Conservation (phyloP, 2,888 invertebrate species). For the Leuctra nigra region DNA sequence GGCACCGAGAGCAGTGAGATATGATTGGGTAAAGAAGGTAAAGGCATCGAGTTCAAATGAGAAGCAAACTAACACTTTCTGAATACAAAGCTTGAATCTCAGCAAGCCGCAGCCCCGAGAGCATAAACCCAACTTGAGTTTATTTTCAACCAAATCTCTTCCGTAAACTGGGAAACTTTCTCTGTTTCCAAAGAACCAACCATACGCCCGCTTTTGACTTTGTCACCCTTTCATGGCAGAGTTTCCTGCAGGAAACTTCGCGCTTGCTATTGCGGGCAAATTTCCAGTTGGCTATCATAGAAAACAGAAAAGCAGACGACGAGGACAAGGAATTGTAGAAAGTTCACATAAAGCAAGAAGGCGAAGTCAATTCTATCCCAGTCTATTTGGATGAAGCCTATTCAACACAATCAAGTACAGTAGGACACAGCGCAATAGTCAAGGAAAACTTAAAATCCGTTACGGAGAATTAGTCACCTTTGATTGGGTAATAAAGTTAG, state of each 20-base stretch:
- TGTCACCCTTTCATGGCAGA: conserved; percentile 13
- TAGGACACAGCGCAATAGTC: too few relatives aligned
- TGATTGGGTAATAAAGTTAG: too few relatives aligned
- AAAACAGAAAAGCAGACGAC: conserved; percentile 10
- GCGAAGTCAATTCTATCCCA: conserved; percentile 5
- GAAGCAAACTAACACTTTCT: too few relatives aligned
- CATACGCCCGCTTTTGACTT: conserved; percentile 12
- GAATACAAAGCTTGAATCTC: too few relatives aligned
- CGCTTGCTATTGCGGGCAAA: conserved; percentile 15
- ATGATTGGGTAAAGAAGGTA: too few relatives aligned
- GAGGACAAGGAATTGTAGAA: conserved; percentile 1
- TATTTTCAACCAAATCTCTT: conserved; percentile 16
- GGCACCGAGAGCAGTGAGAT: too few relatives aligned
- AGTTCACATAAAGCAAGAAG: conserved; percentile 9
- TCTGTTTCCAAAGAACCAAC: conserved; percentile 14
- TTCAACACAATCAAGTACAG: too few relatives aligned
- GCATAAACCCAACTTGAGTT: neutral
- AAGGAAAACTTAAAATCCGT: too few relatives aligned
- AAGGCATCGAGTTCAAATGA: too few relatives aligned
- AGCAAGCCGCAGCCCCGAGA: conserved; percentile 8
- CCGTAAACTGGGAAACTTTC: conserved; percentile 12
- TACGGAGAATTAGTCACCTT: too few relatives aligned
- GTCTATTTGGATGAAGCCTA: neutral
- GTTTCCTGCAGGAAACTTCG: conserved; percentile 11
- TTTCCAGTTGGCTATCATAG: conserved; percentile 11